Evolutionary conservation across 2,888 invertebrate genomes (phyloP), one percentile per base, ranked within the genome.

Genomic region (Kryphioiulus occultus): DNA sequence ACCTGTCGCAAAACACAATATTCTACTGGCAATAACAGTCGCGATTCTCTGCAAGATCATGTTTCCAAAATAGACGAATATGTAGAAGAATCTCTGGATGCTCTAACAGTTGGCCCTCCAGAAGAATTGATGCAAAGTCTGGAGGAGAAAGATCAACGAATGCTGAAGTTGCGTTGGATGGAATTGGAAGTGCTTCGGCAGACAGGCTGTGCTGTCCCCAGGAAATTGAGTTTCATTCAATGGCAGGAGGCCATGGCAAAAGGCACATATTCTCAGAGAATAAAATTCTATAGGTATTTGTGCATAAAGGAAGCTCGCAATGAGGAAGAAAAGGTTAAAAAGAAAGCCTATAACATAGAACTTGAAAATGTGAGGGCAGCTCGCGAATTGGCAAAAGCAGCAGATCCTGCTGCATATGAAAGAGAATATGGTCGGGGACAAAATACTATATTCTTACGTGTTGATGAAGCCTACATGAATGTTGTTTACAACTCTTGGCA

Each of bases 381-480:
- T 0, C 5, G 53, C 0, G 19, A 53, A 19, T 53, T 53, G 19
- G 53, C 17, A 53, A 53, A 53, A 4, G 19, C 19, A 4, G 53
- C 53, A 53, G 53, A 53, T 53, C 53, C 53, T 53, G 15, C 53
- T 19, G 4, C n/a, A 32, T 88, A 88, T 83, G 53, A 19, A 53
- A 53, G 19, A 53, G 53, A 53, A 53, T 53, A 53, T 53, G 88
- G 88, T 9, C 44, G 88, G 17, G 15, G 59, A 1, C 68, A 85
- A 35, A 88, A 88, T 42, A 92, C 94, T 86, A 92, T 96, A 88
- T 95, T 95, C 90, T 90, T 95, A 42, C 93, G 95, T 86, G 92
- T 96, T 86, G 93, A 94, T 90, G 94, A 95, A 35, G 91, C 92
- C 42, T 94, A 94, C 12, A 95, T 96, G 0, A 94, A 94, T 90